Base-by-base conservation (phyloP, 2,888 invertebrate genomes). In the Lordiphosa fenestrarum region DNA sequence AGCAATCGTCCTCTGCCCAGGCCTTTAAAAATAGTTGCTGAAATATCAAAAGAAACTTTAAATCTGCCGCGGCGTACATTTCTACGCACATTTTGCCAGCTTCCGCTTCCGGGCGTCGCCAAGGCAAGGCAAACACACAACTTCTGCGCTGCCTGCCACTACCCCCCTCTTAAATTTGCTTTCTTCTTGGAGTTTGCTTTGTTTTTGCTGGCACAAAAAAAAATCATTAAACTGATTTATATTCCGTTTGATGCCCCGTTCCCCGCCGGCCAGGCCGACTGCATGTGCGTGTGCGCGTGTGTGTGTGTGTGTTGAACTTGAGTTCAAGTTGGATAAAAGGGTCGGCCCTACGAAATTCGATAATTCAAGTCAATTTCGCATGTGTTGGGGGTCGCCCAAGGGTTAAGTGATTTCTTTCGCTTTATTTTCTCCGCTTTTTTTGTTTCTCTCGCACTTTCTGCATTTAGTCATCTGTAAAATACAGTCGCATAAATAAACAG, bases 141-240 rank as follows among this genome's bases (percentile, higher is more conserved):
- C 42, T 35, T 35, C 47, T 49, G 12, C 25, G 9, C 4, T 48
- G 12, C 30, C 19, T 25, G 15, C 15, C 15, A 1, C 15, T 15
- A 1, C 2, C n/a, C n/a, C 12, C 19, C 13, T 4, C 25, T 15
- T 15, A 19, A 33, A n/a, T 15, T 6, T 37, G 19, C 46, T 60
- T 73, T 62, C 59, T 78, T 74, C 33, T 33, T 46, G 35, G 21
- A 51, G 55, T 65, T 62, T 52, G 46, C 49, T 62, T 78, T 68
- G 66, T 78, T 78, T 65, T 68, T 62, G 13, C 64, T 72, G 62
- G 76, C 73, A 70, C 70, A 64, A 70, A 30, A 64, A 70, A 30
- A 77, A 83, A 85, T 83, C 83, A 85, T 83, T 85, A 77, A 84
- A 83, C 81, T 83, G 83, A 83, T 83, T 83, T 83, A 83, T 85